These are phyloP conservation scores for Meta bourneti DNA, from an alignment of 2,888 invertebrate genomes.

Conservation along the genomic window DNA sequence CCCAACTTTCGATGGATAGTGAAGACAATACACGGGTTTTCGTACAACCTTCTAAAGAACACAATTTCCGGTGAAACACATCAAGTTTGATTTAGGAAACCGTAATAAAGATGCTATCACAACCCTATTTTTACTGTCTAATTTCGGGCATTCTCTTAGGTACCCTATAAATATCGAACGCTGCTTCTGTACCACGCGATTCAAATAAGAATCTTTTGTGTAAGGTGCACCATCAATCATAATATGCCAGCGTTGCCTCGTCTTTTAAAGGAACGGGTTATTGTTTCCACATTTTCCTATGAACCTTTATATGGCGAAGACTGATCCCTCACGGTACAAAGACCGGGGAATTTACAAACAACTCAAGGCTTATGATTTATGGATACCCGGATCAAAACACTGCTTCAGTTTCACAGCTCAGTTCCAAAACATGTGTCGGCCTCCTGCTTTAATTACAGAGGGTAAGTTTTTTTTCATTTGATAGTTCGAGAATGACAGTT, in stretches of 20 bases:
- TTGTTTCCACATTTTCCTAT: constrained; percentile 14
- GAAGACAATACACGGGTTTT: no score
- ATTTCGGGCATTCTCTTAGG: background rate
- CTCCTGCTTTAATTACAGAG: constrained; percentile 20
- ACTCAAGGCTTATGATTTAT: constrained; percentile 31
- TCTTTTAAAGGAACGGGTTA: constrained; percentile 8
- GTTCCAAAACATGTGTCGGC: constrained; percentile 12
- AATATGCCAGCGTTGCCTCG: constrained; percentile 17
- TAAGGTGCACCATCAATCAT: constrained; percentile 29
- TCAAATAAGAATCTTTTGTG: background rate
- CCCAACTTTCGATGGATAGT: background rate
- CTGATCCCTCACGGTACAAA: background rate
- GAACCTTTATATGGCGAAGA: background rate
- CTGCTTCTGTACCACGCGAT: background rate
- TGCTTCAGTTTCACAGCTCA: constrained; percentile 25
- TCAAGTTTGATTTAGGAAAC: background rate
- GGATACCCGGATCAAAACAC: constrained; percentile 4
- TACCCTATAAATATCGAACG: background rate
- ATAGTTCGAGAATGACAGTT: constrained; percentile 34
- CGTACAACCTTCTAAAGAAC: no score
- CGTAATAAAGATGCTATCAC: background rate
- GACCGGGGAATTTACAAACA: constrained; percentile 18
- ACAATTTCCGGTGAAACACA: no score
- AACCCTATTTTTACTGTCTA: background rate
- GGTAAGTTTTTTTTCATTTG: background rate